These are phyloP conservation scores for Leuciscus waleckii DNA, from an alignment of 2,797 vertebrate species.

Conservation along the genomic window DNA sequence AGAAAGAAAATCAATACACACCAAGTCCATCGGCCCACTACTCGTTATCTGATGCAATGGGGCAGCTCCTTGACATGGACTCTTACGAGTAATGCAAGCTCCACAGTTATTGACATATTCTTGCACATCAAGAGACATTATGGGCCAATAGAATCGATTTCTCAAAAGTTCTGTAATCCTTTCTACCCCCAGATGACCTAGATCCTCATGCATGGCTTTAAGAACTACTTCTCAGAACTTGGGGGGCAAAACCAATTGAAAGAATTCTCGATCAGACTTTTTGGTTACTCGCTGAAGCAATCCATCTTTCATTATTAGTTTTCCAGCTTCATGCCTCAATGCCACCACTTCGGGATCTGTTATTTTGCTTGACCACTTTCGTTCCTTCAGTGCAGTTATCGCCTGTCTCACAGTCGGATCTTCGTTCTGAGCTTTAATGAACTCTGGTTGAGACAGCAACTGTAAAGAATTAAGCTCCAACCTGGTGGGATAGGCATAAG, in stretches of 20 bases:
- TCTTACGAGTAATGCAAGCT: not conserved
- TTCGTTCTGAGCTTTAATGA: not conserved
- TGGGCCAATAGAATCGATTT: not conserved
- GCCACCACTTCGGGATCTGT: not conserved
- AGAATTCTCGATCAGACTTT: not conserved
- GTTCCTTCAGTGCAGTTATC: not conserved
- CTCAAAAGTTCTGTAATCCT: not conserved
- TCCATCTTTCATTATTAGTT: not conserved
- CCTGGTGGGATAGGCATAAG: not conserved
- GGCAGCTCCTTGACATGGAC: not conserved
- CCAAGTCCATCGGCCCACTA: not conserved
- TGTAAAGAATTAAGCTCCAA: not conserved
- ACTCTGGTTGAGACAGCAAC: not conserved
- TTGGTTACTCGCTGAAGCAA: not conserved
- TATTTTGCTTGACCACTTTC: not conserved
- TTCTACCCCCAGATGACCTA: not conserved
- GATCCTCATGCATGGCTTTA: not conserved
- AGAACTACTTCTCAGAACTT: not conserved
- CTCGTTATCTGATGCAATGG: not conserved
- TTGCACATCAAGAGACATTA: not conserved
- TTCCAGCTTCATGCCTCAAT: not conserved
- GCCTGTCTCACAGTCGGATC: not conserved
- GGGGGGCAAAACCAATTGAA: not conserved
- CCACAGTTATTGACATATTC: not conserved
- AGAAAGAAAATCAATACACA: not conserved